phyloP scores from a whole-genome alignment of 2,888 invertebrate genomes.

The Pyrocoelia pectoralis region DNA sequence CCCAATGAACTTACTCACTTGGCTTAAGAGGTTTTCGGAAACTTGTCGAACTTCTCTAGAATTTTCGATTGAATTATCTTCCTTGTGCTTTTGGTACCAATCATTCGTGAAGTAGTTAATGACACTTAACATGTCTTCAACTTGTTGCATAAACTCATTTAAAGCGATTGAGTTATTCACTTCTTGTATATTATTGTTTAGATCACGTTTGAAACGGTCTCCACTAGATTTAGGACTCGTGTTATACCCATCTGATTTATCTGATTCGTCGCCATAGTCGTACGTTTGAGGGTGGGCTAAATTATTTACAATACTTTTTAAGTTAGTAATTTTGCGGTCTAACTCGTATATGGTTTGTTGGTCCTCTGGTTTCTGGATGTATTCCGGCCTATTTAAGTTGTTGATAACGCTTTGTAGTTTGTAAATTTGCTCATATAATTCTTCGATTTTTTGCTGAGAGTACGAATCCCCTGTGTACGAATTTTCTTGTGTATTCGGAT shows the following conservation, averaged over 20 bases:
- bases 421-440: slow-evolving; percentile 51
- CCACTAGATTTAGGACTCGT: background rate
- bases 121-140: slow-evolving; percentile 2
- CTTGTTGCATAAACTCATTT: slow-evolving; percentile 5
- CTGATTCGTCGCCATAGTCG: background rate
- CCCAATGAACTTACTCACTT: no score
- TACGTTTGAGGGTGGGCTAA: slow-evolving; percentile 21
- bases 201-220: background rate
- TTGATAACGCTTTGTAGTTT: slow-evolving; percentile 51
- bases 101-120: slow-evolving; percentile 9
- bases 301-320: slow-evolving; percentile 45
- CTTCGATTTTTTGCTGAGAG: slow-evolving; percentile 42
- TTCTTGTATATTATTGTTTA: no score
- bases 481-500: slow-evolving; percentile 39
- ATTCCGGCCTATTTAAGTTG: slow-evolving; percentile 48
- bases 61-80: background rate
- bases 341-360: slow-evolving; percentile 47
- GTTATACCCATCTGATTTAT: background rate
- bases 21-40: no score
- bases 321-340: slow-evolving; percentile 50
- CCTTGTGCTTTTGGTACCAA: background rate
- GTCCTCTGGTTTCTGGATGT: slow-evolving; percentile 50
- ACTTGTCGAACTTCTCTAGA: background rate
- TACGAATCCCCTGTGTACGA: slow-evolving; percentile 31
- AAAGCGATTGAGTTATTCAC: background rate